These are phyloP conservation scores for Sebastes nivosus DNA, from an alignment of 2,797 vertebrate genomes.

Conservation along the genomic window DNA sequence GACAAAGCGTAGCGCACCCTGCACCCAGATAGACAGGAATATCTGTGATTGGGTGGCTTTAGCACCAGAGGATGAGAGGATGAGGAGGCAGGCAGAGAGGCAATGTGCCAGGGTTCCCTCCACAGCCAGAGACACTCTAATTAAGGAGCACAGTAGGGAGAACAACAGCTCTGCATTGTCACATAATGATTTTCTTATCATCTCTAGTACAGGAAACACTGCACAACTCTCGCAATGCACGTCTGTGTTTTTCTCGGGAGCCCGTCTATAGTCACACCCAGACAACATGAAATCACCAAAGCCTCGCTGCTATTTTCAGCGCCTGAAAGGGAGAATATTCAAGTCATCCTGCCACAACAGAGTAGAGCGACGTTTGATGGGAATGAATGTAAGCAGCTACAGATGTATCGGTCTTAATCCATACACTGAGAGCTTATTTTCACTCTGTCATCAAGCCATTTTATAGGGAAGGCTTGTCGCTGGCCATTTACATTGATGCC, in stretches of 20 bases:
- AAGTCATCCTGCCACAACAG: not conserved
- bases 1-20: slow-evolving; percentile 22
- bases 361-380: not conserved
- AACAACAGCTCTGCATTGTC: slow-evolving; percentile 70
- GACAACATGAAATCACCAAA: slow-evolving; percentile 29
- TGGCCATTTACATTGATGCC: slow-evolving; percentile 30
- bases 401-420: slow-evolving; percentile 28
- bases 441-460: slow-evolving; percentile 30
- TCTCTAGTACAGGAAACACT: slow-evolving; percentile 59
- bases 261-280: slow-evolving; percentile 43
- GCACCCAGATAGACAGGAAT: slow-evolving; percentile 47
- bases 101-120: slow-evolving; percentile 70
- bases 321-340: not conserved
- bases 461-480: slow-evolving; percentile 11
- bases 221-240: slow-evolving; percentile 15
- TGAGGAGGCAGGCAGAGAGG: slow-evolving; percentile 50
- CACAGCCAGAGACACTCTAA: slow-evolving; percentile 76
- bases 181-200: slow-evolving; percentile 74
- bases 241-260: slow-evolving; percentile 24
- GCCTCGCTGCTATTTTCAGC: slow-evolving; percentile 43
- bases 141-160: slow-evolving; percentile 77
- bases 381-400: slow-evolving; percentile 3
- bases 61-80: slow-evolving; percentile 53
- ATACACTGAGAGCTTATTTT: slow-evolving; percentile 22
- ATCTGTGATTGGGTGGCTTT: slow-evolving; percentile 47